Conservation (phyloP, 2,888 invertebrate species). For the Hirtodrosophila duncani region DNA sequence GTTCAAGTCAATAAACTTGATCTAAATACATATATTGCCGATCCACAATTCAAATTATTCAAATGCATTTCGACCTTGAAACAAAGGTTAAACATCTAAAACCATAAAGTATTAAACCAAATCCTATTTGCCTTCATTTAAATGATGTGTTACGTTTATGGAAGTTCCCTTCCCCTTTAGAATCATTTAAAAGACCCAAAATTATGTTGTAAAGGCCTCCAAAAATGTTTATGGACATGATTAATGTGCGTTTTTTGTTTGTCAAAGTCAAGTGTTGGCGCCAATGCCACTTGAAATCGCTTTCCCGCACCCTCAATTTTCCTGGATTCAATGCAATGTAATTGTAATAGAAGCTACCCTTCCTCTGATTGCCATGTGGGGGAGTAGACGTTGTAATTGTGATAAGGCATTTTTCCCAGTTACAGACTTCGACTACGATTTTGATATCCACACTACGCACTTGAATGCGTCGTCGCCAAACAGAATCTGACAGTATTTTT, state of each 20-base stretch:
- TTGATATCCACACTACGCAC: background rate
- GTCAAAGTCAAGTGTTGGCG: conserved; percentile 74
- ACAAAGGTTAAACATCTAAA: conserved; percentile 1
- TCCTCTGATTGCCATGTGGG: background rate
- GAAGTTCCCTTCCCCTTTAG: background rate
- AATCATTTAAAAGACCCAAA: conserved; percentile 1
- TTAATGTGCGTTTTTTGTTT: conserved; percentile 57
- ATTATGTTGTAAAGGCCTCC: conserved; percentile 12
- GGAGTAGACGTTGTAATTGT: conserved; percentile 4
- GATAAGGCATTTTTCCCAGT: conserved; percentile 19
- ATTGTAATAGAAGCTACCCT: conserved; percentile 30
- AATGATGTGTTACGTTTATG: conserved; percentile 18
- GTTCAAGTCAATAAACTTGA: conserved; percentile 50
- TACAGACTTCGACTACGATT: no score
- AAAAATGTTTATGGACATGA: conserved; percentile 31
- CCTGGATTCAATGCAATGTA: conserved; percentile 29
- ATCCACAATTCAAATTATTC: conserved; percentile 7
- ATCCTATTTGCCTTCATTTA: conserved; percentile 21
- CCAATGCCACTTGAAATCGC: conserved; percentile 58
- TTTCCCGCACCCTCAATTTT: background rate
- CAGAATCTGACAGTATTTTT: conserved; percentile 39
- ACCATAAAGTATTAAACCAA: no score
- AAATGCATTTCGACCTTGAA: conserved; percentile 26
- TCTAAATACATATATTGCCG: background rate
- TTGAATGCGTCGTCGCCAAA: conserved; percentile 12